Base-by-base conservation (phyloP, 2,888 invertebrate species). In the Thymelicus lineola region DNA sequence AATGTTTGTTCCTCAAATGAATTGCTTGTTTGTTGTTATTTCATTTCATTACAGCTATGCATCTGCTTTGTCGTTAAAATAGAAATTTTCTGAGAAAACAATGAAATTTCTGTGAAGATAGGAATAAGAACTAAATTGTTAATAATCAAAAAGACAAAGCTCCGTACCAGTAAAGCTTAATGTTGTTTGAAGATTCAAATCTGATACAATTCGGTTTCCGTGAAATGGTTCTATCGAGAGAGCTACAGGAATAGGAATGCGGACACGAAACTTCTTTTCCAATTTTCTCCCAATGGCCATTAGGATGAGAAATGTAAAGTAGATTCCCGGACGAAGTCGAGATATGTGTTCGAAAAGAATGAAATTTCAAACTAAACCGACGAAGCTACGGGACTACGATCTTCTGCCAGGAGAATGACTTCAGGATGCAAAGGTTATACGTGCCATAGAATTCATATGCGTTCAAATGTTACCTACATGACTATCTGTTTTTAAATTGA, bases 241-340 rank as follows among this genome's bases (percentile, higher is more conserved):
- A 65, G 67, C 74, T 73, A 62, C 71, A 72, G 71, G 71, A 75
- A 75, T 86, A 84, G 84, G 84, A 88, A 89, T 80, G 83, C 79
- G 84, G 86, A 84, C 83, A 86, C 84, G 88, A 89, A 91, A 90
- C 89, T 92, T 91, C 90, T 86, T 90, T 91, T 92, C 93, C 91
- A 92, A 93, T 93, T 92, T 93, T 91, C 93, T 90, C 86, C 88
- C 88, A 90, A 91, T 93, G 90, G 92, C 93, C 91, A 93, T 93
- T 93, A 92, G 89, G 91, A 93, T 92, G 93, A 93, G 89, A 91
- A 93, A 93, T 92, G 92, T 90, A 92, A 91, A 92, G 89, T 92
- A 91, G 91, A 91, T 91, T 91, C 87, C 85, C 87, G 86, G 82
- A 84, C 85, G 89, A 87, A 90, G 85, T 87, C 90, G 88, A 90